Conservation (phyloP, 2,888 invertebrate genomes). For the Fragum sueziense region DNA sequence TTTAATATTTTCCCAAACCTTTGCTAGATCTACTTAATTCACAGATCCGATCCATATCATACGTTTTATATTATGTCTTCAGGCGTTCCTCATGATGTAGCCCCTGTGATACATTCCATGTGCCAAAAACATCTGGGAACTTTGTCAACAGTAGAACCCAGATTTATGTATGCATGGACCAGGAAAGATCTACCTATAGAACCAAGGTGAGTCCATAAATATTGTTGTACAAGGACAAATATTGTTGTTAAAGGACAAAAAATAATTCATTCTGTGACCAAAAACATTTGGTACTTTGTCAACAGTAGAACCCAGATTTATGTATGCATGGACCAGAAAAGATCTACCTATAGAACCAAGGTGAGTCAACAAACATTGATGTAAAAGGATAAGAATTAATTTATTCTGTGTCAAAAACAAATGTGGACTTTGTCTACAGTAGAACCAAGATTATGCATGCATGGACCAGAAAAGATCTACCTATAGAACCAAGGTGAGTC, state of each 20-base stretch:
- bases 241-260: too few species aligned
- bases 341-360: conserved; percentile 64
- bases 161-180: conserved; percentile 78
- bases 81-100: conserved; percentile 75
- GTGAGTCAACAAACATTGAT: conserved; percentile 67
- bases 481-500: too few species aligned
- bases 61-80: background rate
- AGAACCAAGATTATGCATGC: too few species aligned
- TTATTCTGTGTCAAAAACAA: conserved; percentile 61
- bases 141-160: conserved; percentile 68
- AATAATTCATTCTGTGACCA: too few species aligned
- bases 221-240: too few species aligned
- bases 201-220: conserved; percentile 63
- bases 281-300: conserved; percentile 70
- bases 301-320: conserved; percentile 72
- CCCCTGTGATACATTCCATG: conserved; percentile 67
- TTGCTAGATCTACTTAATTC: too few species aligned
- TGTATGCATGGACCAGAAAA: conserved; percentile 75
- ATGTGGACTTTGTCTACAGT: too few species aligned
- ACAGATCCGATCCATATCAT: too few species aligned
- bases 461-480: too few species aligned
- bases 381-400: too few species aligned
- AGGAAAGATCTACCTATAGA: conserved; percentile 64
- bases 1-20: too few species aligned
- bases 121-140: conserved; percentile 70